These are phyloP conservation scores for Trogon surrucura DNA, from an alignment of 2,113 vertebrate species.

Conservation along the genomic window DNA sequence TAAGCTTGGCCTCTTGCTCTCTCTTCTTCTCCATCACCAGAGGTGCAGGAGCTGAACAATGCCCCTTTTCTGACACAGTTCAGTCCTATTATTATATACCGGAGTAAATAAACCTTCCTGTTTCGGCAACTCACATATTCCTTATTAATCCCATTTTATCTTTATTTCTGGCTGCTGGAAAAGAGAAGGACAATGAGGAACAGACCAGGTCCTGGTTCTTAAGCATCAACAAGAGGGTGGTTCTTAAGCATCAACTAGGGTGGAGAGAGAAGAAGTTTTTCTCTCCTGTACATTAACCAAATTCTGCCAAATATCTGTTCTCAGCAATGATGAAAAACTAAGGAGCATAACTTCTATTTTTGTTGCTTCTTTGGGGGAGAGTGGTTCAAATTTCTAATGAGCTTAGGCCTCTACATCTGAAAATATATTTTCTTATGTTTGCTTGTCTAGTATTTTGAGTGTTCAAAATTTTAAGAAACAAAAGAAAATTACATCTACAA, in stretches of 20 bases:
- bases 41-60: background rate
- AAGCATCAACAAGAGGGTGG: background rate
- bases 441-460: background rate
- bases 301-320: background rate
- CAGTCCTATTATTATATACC: background rate
- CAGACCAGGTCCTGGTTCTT: background rate
- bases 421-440: background rate
- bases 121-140: background rate
- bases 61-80: background rate
- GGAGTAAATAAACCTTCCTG: background rate
- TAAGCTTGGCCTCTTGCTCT: background rate
- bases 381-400: background rate
- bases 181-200: background rate
- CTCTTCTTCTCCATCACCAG: background rate
- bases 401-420: background rate
- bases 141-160: background rate
- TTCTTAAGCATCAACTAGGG: background rate
- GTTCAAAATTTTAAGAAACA: background rate
- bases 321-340: background rate
- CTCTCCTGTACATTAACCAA: background rate
- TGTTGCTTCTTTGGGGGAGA: background rate
- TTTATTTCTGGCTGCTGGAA: background rate
- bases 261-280: background rate
- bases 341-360: background rate
- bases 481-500: background rate